A percentile compares a stretch with the other conserved stretches of the same genome.
Conservation (phyloP, 2,888 invertebrate species). For the Andrena bucephala region DNA sequence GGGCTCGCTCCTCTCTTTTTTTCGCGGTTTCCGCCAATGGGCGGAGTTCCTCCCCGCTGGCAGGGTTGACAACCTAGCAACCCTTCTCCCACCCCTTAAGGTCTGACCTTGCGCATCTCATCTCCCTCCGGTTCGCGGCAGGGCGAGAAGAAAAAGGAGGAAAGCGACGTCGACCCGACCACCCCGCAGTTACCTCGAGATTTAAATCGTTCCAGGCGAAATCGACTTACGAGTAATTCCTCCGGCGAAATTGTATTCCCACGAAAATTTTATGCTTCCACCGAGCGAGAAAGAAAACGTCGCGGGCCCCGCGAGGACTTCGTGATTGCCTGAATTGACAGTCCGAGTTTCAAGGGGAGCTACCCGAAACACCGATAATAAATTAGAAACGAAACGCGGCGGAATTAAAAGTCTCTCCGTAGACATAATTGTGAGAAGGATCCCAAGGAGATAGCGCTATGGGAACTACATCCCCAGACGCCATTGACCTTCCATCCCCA, state of each 20-base stretch:
- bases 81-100: slow-evolving; percentile 74
- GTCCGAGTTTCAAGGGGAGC: not conserved
- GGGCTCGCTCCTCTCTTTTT: slow-evolving; percentile 67
- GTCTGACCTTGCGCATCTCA: slow-evolving; percentile 75
- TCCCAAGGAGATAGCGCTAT: not conserved
- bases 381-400: not conserved
- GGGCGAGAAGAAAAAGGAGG: slow-evolving; percentile 64
- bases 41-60: slow-evolving; percentile 76
- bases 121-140: slow-evolving; percentile 58
- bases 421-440: not conserved
- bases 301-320: not conserved
- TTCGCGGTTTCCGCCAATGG: slow-evolving; percentile 75
- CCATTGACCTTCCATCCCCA: slow-evolving; percentile 11
- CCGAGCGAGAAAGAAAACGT: not conserved
- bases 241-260: slow-evolving; percentile 42
- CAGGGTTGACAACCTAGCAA: slow-evolving; percentile 77
- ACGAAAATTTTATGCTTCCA: slow-evolving; percentile 17
- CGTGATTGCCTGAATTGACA: not conserved
- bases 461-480: not conserved
- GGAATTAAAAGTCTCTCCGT: not conserved
- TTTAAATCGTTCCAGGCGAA: slow-evolving; percentile 66
- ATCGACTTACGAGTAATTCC: slow-evolving; percentile 64
- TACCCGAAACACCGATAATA: not conserved
- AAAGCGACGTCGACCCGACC: slow-evolving; percentile 46
- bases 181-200: slow-evolving; percentile 64